Base-by-base conservation (phyloP, 2,888 invertebrate species). In the Steinernema scapterisci region DNA sequence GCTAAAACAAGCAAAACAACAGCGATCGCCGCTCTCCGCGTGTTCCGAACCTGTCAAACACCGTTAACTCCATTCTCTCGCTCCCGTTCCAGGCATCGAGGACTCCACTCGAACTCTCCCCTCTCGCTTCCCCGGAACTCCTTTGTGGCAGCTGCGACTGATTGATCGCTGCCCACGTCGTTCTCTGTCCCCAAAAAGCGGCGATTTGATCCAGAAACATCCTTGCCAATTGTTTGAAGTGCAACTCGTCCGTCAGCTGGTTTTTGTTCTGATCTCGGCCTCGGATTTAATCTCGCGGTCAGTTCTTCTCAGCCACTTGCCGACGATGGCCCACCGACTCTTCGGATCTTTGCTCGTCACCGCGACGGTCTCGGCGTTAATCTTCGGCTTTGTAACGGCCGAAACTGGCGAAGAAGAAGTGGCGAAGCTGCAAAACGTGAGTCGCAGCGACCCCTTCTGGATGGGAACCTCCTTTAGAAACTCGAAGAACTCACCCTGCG, bases 221-320 rank as follows among this genome's bases (percentile, higher is more conserved):
- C 23, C 52, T 19, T 16, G 16, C 13, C 48, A 19, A 21, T 21
- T 3, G 38, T 38, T 38, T 9, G 38, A 38, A 38, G 38, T 38
- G 38, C 38, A 38, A 48, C n/a, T 19, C 48, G 19, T 48, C 31
- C n/a, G 63, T 63, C 63, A 63, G 63, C 63, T 63, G 63, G 27
- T 63, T 63, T 63, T 63, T 16, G 13, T 31, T 9, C 38, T 38
- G 38, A 38, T 38, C 31, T 25, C 63, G 48, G 13, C 13, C 48
- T 5, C 48, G 19, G 48, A 44, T 13, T 16, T 31, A 27, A 5
- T 16, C 16, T 27, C 63, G 5, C 6, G 63, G 11, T 13, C 63
- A 38, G 63, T 23, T 31, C 63, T 16, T 27, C 63, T 27, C 63
- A 16, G 25, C 16, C 6, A 6, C 38, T 38, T 38, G 38, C 5